Evolutionary conservation across 2,888 invertebrate genomes (phyloP).

Genomic region (Cyclophora albipunctata): DNA sequence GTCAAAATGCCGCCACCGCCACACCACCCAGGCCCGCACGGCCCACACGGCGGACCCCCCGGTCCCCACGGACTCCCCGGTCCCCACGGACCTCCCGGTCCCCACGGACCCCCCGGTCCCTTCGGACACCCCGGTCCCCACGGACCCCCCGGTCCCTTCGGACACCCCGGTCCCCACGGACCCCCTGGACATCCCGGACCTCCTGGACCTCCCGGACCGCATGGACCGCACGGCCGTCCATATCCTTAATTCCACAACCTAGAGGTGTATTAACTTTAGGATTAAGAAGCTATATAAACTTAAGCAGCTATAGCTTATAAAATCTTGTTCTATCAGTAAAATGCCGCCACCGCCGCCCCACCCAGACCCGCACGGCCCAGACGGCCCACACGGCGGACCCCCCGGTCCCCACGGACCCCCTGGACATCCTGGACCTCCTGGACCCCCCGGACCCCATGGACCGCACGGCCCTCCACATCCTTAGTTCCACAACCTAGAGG

Average conservation of each 20-base stretch:
- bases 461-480: constrained; percentile 20
- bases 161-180: constrained; percentile 10
- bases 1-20: constrained; percentile 26
- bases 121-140: constrained; percentile 1
- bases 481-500: too few relatives aligned
- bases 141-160: not conserved
- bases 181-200: constrained; percentile 4
- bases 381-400: constrained; percentile 14
- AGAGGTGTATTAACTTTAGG: too few relatives aligned
- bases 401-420: constrained; percentile 10
- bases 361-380: constrained; percentile 14
- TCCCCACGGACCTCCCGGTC: too few relatives aligned
- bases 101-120: too few relatives aligned
- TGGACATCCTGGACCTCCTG: constrained; percentile 4
- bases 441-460: constrained; percentile 10
- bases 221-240: constrained; percentile 17
- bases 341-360: constrained; percentile 27
- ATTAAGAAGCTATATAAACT: too few relatives aligned
- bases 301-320: too few relatives aligned
- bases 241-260: not conserved
- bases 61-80: too few relatives aligned
- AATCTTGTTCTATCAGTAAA: constrained; percentile 5
- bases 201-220: constrained; percentile 12
- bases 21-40: constrained; percentile 15
- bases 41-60: constrained; percentile 6